Base-by-base conservation (phyloP, 2,888 invertebrate species). In the Lepetodrilus schrolli region DNA sequence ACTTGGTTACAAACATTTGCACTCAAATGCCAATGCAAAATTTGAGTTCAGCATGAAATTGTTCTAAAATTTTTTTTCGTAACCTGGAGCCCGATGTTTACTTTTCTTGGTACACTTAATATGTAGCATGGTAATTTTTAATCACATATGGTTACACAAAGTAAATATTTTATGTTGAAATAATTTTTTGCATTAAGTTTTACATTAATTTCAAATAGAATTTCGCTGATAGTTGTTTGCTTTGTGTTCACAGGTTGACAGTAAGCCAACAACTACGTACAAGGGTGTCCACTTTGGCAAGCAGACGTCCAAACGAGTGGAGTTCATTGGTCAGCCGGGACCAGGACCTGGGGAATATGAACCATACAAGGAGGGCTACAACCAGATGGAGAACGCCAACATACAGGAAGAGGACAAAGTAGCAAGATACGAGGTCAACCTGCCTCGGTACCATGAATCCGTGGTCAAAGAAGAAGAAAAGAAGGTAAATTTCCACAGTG, bases 281-380 rank as follows among this genome's bases (percentile, higher is more conserved):
- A 87, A 85, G 75, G 90, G 90, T 50, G 80, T 86, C 34, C 88
- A 89, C 77, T 90, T 88, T 78, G 87, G 90, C 13, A 88, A 88
- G 68, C 78, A 85, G 73, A 84, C 90, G 4, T 83, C 88, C 8
- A 84, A 86, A 73, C 73, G 89, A 38, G 79, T 81, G 68, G 86
- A 87, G 69, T 85, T 90, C 70, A 75, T 72, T 13, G 88, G 88
- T 7, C 84, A 82, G 49, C 72, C 80, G 1, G 90, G 89, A 0
- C 90, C 90, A 0, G 90, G 90, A 4, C 90, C 90, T 0, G 90
- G 90, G 2, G 88, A 89, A 69, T 90, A 90, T 78, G 90, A 90
- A 21, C 88, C 89, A 0, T 86, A 82, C 71, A 65, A 72, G 4
- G 82, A 86, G 8, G 26, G 79, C 1, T 74, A 65, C 20, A 36